Conservation (phyloP, 2,888 invertebrate genomes). For the Dynastes hyllus region DNA sequence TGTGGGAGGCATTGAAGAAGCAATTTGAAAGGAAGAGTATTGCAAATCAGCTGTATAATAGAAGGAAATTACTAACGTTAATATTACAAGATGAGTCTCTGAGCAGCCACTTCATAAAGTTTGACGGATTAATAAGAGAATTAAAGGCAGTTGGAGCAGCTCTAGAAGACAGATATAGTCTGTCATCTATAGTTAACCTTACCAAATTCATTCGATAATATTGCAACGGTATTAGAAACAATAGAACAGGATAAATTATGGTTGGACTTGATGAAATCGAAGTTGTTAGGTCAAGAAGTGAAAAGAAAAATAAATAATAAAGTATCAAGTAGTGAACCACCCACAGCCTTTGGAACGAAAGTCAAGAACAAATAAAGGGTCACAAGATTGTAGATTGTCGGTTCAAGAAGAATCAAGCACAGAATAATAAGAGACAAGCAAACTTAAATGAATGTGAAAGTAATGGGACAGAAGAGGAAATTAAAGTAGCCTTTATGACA, state of each 20-base stretch:
- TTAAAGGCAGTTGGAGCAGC: slow-evolving; percentile 48
- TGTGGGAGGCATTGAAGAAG: slow-evolving; percentile 51
- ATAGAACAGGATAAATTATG: slow-evolving; percentile 40
- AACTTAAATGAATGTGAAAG: no score
- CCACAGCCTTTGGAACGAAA: not conserved
- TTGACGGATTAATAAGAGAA: slow-evolving; percentile 50
- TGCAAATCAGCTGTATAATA: slow-evolving; percentile 43
- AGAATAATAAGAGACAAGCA: not conserved
- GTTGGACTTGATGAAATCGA: slow-evolving; percentile 47
- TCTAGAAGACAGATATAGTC: slow-evolving; percentile 48
- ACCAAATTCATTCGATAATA: slow-evolving; percentile 53
- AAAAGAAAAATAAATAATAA: slow-evolving; percentile 11
- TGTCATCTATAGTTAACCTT: slow-evolving; percentile 50
- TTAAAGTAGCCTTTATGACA: slow-evolving; percentile 17
- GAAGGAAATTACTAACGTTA: slow-evolving; percentile 48
- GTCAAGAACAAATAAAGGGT: not conserved
- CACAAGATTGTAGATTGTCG: slow-evolving; percentile 2
- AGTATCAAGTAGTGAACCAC: not conserved
- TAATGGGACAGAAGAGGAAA: not conserved
- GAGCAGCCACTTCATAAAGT: slow-evolving; percentile 48
- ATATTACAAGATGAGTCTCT: slow-evolving; percentile 45
- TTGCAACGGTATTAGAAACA: slow-evolving; percentile 54
- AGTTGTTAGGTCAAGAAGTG: slow-evolving; percentile 40
- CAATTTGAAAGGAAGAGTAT: slow-evolving; percentile 50
- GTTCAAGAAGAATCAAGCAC: not conserved